A percentile compares a stretch with the other conserved stretches of the same genome.
Conservation (phyloP, 2,113 vertebrate genomes). For the Oryctolagus cuniculus region mOryCun1.1 NC_091432.1:227648501-227649000, state of each 20-base stretch:
- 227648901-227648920: constrained; percentile 70
- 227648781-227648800: constrained; percentile 36
- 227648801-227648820: constrained; percentile 51
- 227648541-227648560: constrained; percentile 67
- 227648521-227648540: constrained; percentile 7
- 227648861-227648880: constrained; percentile 37
- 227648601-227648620: constrained; percentile 92
- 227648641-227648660: constrained; percentile 97
- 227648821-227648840: constrained; percentile 74
- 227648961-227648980: constrained; percentile 13
- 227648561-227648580: constrained; percentile 66
- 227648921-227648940: constrained; percentile 71
- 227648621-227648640: constrained; percentile 96
- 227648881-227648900: constrained; percentile 75
- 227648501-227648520: constrained; percentile 40
- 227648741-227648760: constrained; percentile 7
- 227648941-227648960: constrained; percentile 57
- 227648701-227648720: constrained; percentile 72
- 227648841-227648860: constrained; percentile 61
- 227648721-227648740: constrained; percentile 59
- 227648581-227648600: background rate
- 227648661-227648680: constrained; percentile 98
- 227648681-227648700: constrained; percentile 89
- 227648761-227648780: constrained; percentile 42
- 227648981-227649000: background rate